Evolutionary conservation across 92 coral and sea anemone species (phyloP).

Genomic region (Ricordea florida): DNA sequence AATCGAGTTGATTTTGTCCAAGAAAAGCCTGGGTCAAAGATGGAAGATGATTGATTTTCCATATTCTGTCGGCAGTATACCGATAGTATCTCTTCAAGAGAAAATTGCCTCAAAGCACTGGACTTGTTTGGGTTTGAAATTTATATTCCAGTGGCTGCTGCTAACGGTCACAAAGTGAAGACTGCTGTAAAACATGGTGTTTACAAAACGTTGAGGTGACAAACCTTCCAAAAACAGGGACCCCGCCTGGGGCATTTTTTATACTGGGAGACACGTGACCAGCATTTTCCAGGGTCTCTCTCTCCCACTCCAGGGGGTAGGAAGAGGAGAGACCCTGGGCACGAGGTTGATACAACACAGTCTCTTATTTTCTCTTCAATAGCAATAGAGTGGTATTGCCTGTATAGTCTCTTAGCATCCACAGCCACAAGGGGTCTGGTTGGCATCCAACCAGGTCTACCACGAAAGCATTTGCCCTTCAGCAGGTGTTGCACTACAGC

Average conservation of each 20-base stretch:
- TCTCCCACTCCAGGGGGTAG: no score
- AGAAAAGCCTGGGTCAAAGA: no score
- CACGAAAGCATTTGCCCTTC: conserved; percentile 14
- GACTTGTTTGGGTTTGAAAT: conserved; percentile 14
- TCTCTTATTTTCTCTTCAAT: conserved; percentile 27
- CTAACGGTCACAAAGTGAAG: neutral
- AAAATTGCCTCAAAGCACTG: neutral
- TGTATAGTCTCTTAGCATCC: conserved; percentile 34
- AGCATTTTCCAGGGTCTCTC: no score
- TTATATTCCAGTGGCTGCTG: neutral
- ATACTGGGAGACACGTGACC: neutral
- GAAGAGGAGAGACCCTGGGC: no score
- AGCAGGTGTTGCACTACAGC: conserved; percentile 31
- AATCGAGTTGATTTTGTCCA: no score
- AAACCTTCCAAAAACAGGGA: neutral
- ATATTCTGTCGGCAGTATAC: no score
- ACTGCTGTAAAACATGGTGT: neutral
- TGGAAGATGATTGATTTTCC: no score
- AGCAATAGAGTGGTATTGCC: conserved; percentile 16
- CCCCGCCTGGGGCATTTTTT: neutral
- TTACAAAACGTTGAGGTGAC: neutral
- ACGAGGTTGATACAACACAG: no score
- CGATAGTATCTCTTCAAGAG: no score
- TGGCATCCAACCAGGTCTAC: conserved; percentile 43
- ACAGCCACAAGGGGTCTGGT: conserved; percentile 26